A percentile compares a stretch with the other conserved stretches of the same genome.
These are phyloP conservation scores for Lagria hirta DNA, from an alignment of 2,888 invertebrate species.

Conservation along the genomic window DNA sequence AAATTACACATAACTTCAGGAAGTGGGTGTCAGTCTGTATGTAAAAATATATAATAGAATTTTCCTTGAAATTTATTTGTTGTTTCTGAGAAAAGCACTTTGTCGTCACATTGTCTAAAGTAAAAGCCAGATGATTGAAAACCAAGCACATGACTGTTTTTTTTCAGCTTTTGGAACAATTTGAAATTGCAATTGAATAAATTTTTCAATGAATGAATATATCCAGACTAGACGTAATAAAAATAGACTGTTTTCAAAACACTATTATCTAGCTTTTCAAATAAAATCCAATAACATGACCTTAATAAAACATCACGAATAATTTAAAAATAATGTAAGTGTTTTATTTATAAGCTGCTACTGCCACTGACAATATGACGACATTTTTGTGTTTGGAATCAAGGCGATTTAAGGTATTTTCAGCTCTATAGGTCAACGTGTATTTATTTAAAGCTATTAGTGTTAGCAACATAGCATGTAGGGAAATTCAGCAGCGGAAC, in stretches of 20 bases:
- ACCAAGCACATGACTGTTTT: slow-evolving; percentile 7
- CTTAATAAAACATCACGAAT: slow-evolving; percentile 19
- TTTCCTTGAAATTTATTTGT: slow-evolving; percentile 26
- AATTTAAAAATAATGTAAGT: slow-evolving; percentile 21
- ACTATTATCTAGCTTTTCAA: slow-evolving; percentile 7
- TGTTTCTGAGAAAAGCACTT: slow-evolving; percentile 18
- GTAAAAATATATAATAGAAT: slow-evolving; percentile 26
- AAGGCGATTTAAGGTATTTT: too few relatives aligned
- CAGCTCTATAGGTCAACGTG: too few relatives aligned
- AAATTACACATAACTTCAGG: slow-evolving; percentile 19
- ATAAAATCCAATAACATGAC: slow-evolving; percentile 22
- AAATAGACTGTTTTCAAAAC: slow-evolving; percentile 7
- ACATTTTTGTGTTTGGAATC: too few relatives aligned
- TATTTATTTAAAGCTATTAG: too few relatives aligned
- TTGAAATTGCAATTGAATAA: slow-evolving; percentile 10
- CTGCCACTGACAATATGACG: too few relatives aligned
- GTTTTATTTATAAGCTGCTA: too few relatives aligned
- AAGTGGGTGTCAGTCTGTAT: slow-evolving; percentile 28
- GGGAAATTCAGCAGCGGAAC: too few relatives aligned
- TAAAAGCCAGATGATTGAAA: slow-evolving; percentile 1
- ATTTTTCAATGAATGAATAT: slow-evolving; percentile 17
- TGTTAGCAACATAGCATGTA: too few relatives aligned
- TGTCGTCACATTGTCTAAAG: slow-evolving; percentile 22
- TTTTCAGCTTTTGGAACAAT: slow-evolving; percentile 6
- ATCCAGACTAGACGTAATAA: slow-evolving; percentile 6